Evolutionary conservation across 2,888 invertebrate species (phyloP), one percentile per base, ranked within the genome.

Genomic region (Charanyca ferruginea): DNA sequence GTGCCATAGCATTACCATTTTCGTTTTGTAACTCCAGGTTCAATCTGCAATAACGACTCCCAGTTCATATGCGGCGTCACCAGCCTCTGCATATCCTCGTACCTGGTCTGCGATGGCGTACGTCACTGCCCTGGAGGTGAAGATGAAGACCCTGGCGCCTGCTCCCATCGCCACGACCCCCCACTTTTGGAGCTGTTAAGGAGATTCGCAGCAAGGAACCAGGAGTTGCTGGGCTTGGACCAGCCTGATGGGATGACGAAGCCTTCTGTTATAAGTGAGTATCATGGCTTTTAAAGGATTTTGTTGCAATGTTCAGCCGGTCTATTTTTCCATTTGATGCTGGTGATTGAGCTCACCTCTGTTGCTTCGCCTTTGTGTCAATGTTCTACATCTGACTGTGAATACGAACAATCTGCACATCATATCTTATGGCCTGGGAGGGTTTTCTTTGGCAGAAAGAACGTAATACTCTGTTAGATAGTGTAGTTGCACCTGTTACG

Each of bases 41-140:
- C 91, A 71, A 85, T 91, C 23, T 95, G 95, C 89, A 91, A 86
- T 82, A 91, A 93, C 66, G 91, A 92, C 9, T 90, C 93, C 35
- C 93, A 94, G 74, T 95, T 93, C 83, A 79, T 84, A 8, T 95
- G 95, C 76, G 95, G 95, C 0, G 72, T 85, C 41, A 94, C 94
- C 20, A 89, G 90, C 73, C 93, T 97, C 49, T 97, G 97, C 90
- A 96, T 97, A 61, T 96, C 97, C 1, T 96, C 96, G 55, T 96
- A 96, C 82, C 91, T 97, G 73, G 95, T 96, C 20, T 97, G 97
- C 87, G 97, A 97, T 79, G 97, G 97, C 11, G 96, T 97, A 23
- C 92, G 96, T 1, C 97, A 97, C 85, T 97, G 97, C 77, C 97
- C 97, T 0, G 96, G 96, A 0, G 97, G 96, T 5, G 96, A 96